Conservation (phyloP, 2,113 vertebrate genomes). For the Cephalopholis sonnerati region DNA sequence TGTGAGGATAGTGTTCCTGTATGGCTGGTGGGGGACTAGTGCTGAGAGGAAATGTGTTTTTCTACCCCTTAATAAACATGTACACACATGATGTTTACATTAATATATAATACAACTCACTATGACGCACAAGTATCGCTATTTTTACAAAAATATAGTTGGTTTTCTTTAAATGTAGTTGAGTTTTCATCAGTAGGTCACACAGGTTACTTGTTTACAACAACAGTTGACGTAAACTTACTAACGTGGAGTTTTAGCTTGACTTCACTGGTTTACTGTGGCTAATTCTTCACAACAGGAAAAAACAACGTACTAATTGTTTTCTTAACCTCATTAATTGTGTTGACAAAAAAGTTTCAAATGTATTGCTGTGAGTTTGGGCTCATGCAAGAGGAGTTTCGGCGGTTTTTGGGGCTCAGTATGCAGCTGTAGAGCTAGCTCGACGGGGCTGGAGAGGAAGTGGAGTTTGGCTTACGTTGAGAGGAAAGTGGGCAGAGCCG, state of each 20-base stretch:
- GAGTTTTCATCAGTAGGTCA: neutral
- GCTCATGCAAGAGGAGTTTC: neutral
- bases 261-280: neutral
- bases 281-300: no score
- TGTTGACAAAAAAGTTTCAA: neutral
- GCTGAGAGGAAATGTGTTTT: neutral
- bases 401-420: neutral
- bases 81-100: neutral
- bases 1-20: neutral
- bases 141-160: neutral
- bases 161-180: neutral
- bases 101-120: neutral
- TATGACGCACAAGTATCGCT: neutral
- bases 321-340: neutral
- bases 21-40: neutral
- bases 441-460: conserved; percentile 77
- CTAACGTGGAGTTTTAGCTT: neutral
- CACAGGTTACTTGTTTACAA: neutral
- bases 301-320: neutral
- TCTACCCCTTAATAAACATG: neutral
- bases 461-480: conserved; percentile 78
- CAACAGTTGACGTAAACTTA: neutral
- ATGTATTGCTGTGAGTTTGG: neutral
- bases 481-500: conserved; percentile 81
- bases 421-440: conserved; percentile 28